A percentile compares a stretch with the other conserved stretches of the same genome.
These are phyloP conservation scores for Xestia xanthographa DNA, from an alignment of 2,888 invertebrate species.

Conservation along the genomic window DNA sequence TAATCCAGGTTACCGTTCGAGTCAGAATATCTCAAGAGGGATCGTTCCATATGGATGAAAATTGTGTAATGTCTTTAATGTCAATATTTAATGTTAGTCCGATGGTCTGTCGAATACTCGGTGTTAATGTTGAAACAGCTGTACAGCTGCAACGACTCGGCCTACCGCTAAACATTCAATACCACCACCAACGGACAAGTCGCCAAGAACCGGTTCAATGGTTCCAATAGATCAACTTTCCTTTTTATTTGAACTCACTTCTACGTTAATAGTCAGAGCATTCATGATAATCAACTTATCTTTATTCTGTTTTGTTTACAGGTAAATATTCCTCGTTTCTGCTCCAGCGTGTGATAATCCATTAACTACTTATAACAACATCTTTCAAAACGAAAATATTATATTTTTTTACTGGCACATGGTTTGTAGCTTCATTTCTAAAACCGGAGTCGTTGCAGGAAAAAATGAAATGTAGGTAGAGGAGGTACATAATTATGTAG, in stretches of 20 bases:
- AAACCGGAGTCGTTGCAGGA: constrained; percentile 18
- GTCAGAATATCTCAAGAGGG: not conserved
- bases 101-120: constrained; percentile 24
- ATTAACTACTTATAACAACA: constrained; percentile 50
- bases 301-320: constrained; percentile 73
- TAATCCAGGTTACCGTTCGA: not conserved
- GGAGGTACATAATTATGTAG: too few relatives aligned
- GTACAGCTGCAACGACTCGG: constrained; percentile 35
- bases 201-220: constrained; percentile 61
- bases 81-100: constrained; percentile 42
- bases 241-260: constrained; percentile 64
- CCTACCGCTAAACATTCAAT: constrained; percentile 20
- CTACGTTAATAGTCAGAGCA: constrained; percentile 20
- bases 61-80: constrained; percentile 6
- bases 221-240: constrained; percentile 69
- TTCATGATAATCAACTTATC: constrained; percentile 42
- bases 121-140: constrained; percentile 48
- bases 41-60: not conserved
- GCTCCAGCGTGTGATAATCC: constrained; percentile 14
- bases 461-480: constrained; percentile 15
- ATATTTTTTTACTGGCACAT: constrained; percentile 25
- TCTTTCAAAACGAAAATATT: constrained; percentile 19
- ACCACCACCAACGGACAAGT: constrained; percentile 31
- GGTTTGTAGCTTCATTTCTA: constrained; percentile 10
- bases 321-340: constrained; percentile 68